A percentile compares a stretch with the other conserved stretches of the same genome.
These are phyloP conservation scores for Pardosa pseudoannulata DNA, from an alignment of 2,888 invertebrate species.

Conservation along the genomic window DNA sequence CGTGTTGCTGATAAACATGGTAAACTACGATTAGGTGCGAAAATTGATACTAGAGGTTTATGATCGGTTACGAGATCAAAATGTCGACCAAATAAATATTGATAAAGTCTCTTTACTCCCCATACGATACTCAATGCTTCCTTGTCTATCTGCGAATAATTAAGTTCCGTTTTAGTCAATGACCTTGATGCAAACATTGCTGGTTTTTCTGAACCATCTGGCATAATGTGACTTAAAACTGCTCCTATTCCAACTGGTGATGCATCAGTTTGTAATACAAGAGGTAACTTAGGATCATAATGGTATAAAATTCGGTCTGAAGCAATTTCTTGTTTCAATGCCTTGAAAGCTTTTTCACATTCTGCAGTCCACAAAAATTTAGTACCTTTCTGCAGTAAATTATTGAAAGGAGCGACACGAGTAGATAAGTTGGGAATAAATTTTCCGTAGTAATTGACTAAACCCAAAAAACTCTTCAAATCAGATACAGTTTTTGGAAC, in stretches of 20 bases:
- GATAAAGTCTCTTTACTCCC: conserved; percentile 76
- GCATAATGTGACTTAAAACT: conserved; percentile 76
- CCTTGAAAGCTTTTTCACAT: conserved; percentile 43
- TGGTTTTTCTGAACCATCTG: conserved; percentile 77
- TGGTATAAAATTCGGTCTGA: conserved; percentile 73
- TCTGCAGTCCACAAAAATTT: conserved; percentile 42
- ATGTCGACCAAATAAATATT: conserved; percentile 63
- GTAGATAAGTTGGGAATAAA: conserved; percentile 48
- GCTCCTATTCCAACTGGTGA: conserved; percentile 76
- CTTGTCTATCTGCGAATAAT: conserved; percentile 77
- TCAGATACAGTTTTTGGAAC: conserved; percentile 48
- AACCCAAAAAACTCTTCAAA: conserved; percentile 46
- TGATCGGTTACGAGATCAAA: conserved; percentile 54
- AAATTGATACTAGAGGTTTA: conserved; percentile 53
- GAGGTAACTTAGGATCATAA: conserved; percentile 74
- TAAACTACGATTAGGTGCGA: conserved; percentile 56
- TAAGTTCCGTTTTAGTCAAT: conserved; percentile 75
- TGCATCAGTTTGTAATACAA: conserved; percentile 75
- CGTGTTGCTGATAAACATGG: conserved; percentile 57
- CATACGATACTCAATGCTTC: conserved; percentile 76
- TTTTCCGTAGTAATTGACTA: conserved; percentile 46
- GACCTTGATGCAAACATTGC: conserved; percentile 77
- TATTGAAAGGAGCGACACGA: conserved; percentile 42
- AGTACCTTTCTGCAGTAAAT: conserved; percentile 38
- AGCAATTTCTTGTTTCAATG: conserved; percentile 37